Conservation (phyloP, 2,888 invertebrate species). For the Azorinus chamasolen region DNA sequence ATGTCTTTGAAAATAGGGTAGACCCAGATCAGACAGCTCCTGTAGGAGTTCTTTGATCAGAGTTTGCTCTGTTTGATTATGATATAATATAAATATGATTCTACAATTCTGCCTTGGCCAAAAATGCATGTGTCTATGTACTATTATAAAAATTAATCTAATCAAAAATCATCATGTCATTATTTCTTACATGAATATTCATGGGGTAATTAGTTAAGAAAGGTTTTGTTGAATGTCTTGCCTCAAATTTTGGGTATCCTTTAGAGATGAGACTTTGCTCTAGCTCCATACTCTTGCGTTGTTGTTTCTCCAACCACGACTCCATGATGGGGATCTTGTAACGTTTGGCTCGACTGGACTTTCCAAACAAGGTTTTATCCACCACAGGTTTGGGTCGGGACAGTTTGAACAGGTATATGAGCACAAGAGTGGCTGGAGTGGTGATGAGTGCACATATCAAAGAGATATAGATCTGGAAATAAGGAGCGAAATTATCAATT, state of each 20-base stretch:
- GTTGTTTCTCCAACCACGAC: conserved; percentile 59
- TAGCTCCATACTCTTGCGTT: conserved; percentile 64
- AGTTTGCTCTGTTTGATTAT: no score
- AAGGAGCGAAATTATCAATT: not conserved
- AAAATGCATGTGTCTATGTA: no score
- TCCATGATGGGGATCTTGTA: conserved; percentile 64
- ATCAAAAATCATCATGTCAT: no score
- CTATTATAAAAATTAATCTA: no score
- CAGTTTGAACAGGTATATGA: conserved; percentile 69
- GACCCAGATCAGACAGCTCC: no score
- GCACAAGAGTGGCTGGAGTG: conserved; percentile 58
- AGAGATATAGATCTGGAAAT: conserved; percentile 61
- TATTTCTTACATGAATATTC: no score
- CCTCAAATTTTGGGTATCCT: conserved; percentile 54
- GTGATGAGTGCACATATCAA: conserved; percentile 66
- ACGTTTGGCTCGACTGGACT: conserved; percentile 16
- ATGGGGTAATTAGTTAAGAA: no score
- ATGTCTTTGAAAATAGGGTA: no score
- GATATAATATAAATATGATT: no score
- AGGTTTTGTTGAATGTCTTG: conserved; percentile 6
- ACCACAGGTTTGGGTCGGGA: conserved; percentile 50
- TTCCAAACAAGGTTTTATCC: conserved; percentile 21
- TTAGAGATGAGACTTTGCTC: conserved; percentile 64
- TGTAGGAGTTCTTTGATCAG: no score
- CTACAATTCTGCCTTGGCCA: no score